Conservation (phyloP, 1,140 invertebrate genomes). For the Platyscapa corneri region DNA sequence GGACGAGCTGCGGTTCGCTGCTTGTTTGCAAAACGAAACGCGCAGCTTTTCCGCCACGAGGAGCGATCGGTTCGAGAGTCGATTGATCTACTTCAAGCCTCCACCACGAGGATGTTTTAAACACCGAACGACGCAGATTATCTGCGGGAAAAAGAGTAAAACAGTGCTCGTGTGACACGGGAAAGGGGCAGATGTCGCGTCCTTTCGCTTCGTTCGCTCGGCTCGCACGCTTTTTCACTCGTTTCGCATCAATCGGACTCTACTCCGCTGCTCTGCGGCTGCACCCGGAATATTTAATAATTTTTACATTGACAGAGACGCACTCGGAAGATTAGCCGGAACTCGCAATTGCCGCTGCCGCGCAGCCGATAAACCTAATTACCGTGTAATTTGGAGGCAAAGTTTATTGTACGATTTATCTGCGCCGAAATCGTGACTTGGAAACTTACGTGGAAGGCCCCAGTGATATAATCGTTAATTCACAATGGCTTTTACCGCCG, state of each 20-base stretch:
- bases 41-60: too few species aligned
- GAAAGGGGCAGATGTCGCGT: slow-evolving; percentile 3
- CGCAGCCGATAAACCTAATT: slow-evolving; percentile 14
- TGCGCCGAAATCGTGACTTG: slow-evolving; percentile 22
- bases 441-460: slow-evolving; percentile 12
- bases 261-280: background rate
- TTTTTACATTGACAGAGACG: background rate
- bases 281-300: background rate
- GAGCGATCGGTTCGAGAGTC: too few species aligned
- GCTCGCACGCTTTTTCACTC: background rate
- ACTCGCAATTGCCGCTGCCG: background rate
- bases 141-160: too few species aligned
- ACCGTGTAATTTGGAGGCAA: slow-evolving; percentile 26
- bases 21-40: background rate
- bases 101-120: too few species aligned
- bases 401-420: slow-evolving; percentile 40
- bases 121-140: background rate
- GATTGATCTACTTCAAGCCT: too few species aligned
- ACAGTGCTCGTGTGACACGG: background rate
- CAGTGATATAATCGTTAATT: slow-evolving; percentile 44
- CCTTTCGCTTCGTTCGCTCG: background rate
- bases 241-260: slow-evolving; percentile 6
- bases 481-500: slow-evolving; percentile 38
- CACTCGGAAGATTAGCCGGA: slow-evolving; percentile 28
- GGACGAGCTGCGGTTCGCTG: background rate